Evolutionary conservation across 2,888 invertebrate species (phyloP), one percentile per base, ranked within the genome.

Genomic region (Plusia festucae): DNA sequence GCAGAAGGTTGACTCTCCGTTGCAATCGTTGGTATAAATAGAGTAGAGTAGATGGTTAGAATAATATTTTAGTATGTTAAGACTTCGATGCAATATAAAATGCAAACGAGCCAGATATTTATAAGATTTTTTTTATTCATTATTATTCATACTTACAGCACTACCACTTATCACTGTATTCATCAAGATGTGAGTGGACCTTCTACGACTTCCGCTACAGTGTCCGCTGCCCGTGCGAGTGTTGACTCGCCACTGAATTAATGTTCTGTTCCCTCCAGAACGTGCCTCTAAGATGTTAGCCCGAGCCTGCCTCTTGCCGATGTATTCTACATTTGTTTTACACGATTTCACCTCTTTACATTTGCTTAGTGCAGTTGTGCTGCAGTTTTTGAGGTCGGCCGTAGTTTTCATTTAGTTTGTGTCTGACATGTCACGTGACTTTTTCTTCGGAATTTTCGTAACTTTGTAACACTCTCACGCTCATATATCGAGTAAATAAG

Each of bases 241-340:
- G 82, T 79, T 84, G 85, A 82, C 79, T 84, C 79, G 68, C 73
- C 71, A 64, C 70, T 71, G 72, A 83, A 77, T 80, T 73, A 80
- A 81, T 82, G 78, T 68, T 76, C 76, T 77, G 76, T 77, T 70
- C 70, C 70, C 44, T 24, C 27, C 32, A 64, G 56, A 53, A 63
- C 70, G 72, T 68, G 72, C 60, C 56, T 54, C 66, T 65, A 57
- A 70, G 63, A 60, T 63, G 59, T 61, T 70, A 59, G 53, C 54
- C 54, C 30, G 30, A 16, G 49, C 54, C 58, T 30, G 32, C 56
- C 16, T 9, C 34, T 49, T 32, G 49, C 8, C 40, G 49, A 53
- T 66, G 51, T 63, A 27, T 58, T 22, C 20, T 56, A 44, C 18
- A 51, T 56, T 55, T 40, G 20, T 52, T 54, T 46, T 60, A 3